Percentiles rank a stretch among this genome's conserved stretches.
These are phyloP conservation scores for Cassiopea andromeda DNA, from an alignment of 30 jellyfish, hydroid and myxozoan species.

Conservation along the genomic window DNA sequence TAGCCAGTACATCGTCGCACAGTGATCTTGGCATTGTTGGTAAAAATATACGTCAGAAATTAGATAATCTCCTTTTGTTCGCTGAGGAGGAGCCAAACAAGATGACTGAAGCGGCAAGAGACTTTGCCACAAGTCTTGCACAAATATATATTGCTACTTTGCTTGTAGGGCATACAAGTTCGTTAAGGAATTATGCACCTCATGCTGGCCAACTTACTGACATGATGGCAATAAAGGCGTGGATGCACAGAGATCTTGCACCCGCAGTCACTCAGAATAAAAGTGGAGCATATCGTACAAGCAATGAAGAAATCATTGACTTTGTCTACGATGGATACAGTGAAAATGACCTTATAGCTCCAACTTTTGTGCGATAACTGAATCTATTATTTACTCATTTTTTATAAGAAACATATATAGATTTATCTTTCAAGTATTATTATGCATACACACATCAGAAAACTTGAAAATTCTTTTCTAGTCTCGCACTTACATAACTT, in stretches of 20 bases:
- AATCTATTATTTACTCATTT: not conserved
- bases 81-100: conserved; percentile 24
- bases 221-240: conserved; percentile 25
- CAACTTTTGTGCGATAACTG: conserved; percentile 48
- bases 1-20: conserved; percentile 4
- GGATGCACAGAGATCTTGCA: conserved; percentile 67
- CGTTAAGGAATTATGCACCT: not conserved
- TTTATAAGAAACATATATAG: not conserved
- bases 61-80: conserved; percentile 37
- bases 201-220: conserved; percentile 2
- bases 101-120: conserved; percentile 81
- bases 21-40: conserved; percentile 38
- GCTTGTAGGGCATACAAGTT: conserved; percentile 52
- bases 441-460: too few species aligned
- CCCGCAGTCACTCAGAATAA: conserved; percentile 48
- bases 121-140: conserved; percentile 77
- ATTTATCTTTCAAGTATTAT: too few species aligned
- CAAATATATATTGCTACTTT: conserved; percentile 79
- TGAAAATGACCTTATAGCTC: conserved; percentile 25
- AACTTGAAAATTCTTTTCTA: too few species aligned
- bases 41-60: conserved; percentile 3
- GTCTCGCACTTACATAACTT: too few species aligned
- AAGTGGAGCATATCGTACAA: conserved; percentile 35
- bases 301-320: not conserved
- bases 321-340: conserved; percentile 66